Evolutionary conservation across 2,888 invertebrate genomes (phyloP).

Genomic region (Chirona hameri): DNA sequence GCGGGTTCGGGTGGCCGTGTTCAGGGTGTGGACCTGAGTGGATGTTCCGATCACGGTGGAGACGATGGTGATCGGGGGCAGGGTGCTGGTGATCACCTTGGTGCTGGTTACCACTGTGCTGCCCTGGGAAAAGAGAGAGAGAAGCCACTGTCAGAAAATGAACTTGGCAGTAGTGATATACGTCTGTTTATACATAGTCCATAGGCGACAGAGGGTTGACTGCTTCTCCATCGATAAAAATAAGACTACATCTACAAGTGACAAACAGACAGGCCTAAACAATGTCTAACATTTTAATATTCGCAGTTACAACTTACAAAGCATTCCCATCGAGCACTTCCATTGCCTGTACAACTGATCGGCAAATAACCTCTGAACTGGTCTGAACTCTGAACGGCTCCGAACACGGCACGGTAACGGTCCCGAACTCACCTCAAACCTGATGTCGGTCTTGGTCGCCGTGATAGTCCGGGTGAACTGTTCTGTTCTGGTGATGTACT

Average conservation of each 20-base stretch:
- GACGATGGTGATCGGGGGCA: slow-evolving; percentile 54
- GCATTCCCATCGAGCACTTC: too few species aligned
- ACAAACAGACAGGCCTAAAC: too few species aligned
- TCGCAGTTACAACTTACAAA: too few species aligned
- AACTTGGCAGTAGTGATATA: too few species aligned
- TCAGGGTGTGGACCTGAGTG: slow-evolving; percentile 54
- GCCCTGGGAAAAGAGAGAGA: neutral
- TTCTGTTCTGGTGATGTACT: slow-evolving; percentile 36
- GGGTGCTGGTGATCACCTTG: slow-evolving; percentile 70
- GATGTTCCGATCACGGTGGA: slow-evolving; percentile 75
- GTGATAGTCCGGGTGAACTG: slow-evolving; percentile 61
- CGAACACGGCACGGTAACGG: neutral
- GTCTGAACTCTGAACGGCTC: too few species aligned
- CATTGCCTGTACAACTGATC: too few species aligned
- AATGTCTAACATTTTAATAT: too few species aligned
- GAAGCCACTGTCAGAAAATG: neutral
- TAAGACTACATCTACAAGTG: too few species aligned
- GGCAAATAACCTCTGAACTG: too few species aligned
- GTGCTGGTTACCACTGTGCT: slow-evolving; percentile 65
- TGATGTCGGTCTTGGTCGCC: slow-evolving; percentile 70
- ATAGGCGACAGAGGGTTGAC: too few species aligned
- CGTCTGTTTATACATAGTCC: too few species aligned
- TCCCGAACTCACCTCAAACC: slow-evolving; percentile 62
- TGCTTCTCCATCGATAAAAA: too few species aligned
- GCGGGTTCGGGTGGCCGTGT: slow-evolving; percentile 33